Evolutionary conservation across 1,140 invertebrate genomes (phyloP), one percentile per base, ranked within the genome.

Genomic region (Euborellia annulipes): DNA sequence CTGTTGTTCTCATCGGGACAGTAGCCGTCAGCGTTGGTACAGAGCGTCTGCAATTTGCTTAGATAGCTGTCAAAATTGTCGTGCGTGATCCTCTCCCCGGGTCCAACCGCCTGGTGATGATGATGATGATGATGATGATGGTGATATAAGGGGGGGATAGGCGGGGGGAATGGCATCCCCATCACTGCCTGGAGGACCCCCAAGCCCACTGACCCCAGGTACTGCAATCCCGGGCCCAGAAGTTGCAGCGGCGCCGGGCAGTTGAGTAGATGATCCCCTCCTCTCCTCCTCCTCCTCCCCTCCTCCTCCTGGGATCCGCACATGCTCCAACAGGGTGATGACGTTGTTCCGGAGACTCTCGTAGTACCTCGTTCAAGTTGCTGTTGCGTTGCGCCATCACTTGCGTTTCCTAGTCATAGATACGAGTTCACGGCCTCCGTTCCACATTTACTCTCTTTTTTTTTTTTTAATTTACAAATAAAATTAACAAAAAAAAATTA

Each of bases 1-100:
- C 82, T 68, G 56, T 82, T 82, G 16, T 64, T 59, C 50, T 84
- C 79, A 55, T 84, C 80, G 52, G 74, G 71, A 50, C 80, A 81
- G 61, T 84, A 85, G 20, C 80, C 79, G 54, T 85, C 81, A 17
- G 84, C 76, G 11, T n/a, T n/a, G 36, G 80, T 78, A 65, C 87
- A 93, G 11, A 94, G 70, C 14, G 84, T 87, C 55, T 94, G 88
- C 46, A 95, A 70, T 62, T 91, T 91, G 50, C 78, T 88, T 48
- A 94, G 72, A 65, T 92, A 94, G 49, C 79, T 85, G 66, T 93
- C 88, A 62, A 94, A 88, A 62, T 89, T 86, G 54, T 89, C 85
- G 55, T 85, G 79, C 17, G 75, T 77, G 49, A 82, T 76, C 56
- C 83, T 79, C 36, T 78, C 4, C 23, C 23, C 41, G 55, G 56